Base-by-base conservation (phyloP, 2,888 invertebrate species). In the Noctua pronuba region DNA sequence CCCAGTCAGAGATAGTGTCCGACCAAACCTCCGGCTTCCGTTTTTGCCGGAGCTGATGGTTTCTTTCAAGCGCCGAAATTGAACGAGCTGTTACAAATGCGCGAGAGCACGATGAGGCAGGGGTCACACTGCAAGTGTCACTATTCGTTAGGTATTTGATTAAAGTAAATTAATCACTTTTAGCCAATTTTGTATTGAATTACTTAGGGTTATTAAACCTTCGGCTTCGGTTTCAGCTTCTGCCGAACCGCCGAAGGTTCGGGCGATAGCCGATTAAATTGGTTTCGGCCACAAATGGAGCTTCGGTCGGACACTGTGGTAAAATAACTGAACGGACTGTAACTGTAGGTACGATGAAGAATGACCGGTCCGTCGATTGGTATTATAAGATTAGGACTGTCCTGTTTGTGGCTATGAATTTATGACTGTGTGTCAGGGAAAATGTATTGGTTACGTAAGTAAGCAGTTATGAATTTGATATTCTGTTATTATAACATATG, bases 341-440 rank as follows among this genome's bases (percentile, higher is more conserved):
- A n/a, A 38, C 38, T 38, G 41, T 65, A n/a, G 28, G 21, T 44
- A 49, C 44, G 6, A 62, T 74, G 76, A 68, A 46, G 62, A 77
- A 82, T 70, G 24, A 77, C 66, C 49, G 44, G 35, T 55, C 62
- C 13, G 65, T 62, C 35, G 65, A 62, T 58, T 60, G 18, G 35
- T 35, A 64, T 67, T 44, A 49, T 64, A 31, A 31, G 28, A 52
- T 64, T 44, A 31, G 11, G 38, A 64, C 62, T 46, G 38, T 38
- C 31, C 16, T 69, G 46, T 64, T 69, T 60, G 31, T 58, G 41
- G 24, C 7, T 74, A 58, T 24, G 41, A 24, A 66, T 82, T 66
- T 82, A 82, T 79, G 62, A 62, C 60, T 52, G 16, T 44, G 16
- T 52, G 13, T 28, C 13, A 18, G 49, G 66, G 60, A 31, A n/a